phyloP scores from a whole-genome alignment of 2,113 vertebrate genomes.

The Anolis carolinensis region DNA sequence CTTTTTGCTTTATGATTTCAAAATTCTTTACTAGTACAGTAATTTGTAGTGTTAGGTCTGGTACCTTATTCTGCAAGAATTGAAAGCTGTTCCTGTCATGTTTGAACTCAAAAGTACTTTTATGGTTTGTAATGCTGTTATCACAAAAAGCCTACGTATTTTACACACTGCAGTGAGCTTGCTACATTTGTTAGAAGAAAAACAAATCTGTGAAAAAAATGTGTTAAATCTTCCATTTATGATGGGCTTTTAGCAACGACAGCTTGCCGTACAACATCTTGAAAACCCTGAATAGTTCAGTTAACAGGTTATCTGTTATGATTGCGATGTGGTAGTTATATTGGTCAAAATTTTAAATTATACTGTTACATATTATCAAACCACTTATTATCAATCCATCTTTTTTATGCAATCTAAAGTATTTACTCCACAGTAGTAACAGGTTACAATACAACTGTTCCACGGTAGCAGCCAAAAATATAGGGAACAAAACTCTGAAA shows the following conservation, averaged over 20 bases:
- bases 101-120: neutral
- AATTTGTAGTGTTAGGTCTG: neutral
- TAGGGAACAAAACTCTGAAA: too few species aligned
- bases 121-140: neutral
- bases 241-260: neutral
- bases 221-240: neutral
- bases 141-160: neutral
- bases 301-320: neutral
- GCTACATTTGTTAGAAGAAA: neutral
- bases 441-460: neutral
- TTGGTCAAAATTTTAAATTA: neutral
- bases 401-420: neutral
- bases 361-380: neutral
- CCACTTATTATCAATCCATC: neutral
- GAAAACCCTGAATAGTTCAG: neutral
- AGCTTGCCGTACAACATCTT: neutral
- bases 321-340: neutral
- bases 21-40: neutral
- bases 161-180: neutral
- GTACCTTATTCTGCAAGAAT: neutral
- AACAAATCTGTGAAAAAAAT: neutral
- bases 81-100: neutral
- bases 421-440: neutral
- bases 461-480: too few species aligned
- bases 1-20: neutral